Evolutionary conservation across 2,113 vertebrate genomes (phyloP).

Genomic region (Syngnathus typhle): DNA sequence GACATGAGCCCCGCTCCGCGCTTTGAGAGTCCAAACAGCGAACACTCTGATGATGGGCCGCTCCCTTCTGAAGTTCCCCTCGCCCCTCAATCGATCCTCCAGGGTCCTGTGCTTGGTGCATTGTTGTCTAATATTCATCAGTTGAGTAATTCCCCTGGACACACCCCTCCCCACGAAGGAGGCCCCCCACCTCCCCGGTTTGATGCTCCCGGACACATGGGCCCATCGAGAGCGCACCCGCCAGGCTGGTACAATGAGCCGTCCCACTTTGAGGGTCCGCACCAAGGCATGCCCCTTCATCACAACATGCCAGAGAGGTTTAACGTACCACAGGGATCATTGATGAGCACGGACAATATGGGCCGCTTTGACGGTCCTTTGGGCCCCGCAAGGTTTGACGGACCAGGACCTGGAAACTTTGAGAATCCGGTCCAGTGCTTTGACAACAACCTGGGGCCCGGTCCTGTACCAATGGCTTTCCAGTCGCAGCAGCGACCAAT

Average conservation of each 20-base stretch:
- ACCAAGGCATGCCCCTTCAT: conserved; percentile 30
- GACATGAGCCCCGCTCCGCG: conserved; percentile 62
- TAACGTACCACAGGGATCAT: conserved; percentile 69
- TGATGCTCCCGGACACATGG: conserved; percentile 42
- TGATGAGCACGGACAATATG: conserved; percentile 56
- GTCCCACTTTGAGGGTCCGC: conserved; percentile 46
- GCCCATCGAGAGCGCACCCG: conserved; percentile 40
- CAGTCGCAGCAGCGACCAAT: conserved; percentile 41
- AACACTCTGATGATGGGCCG: conserved; percentile 63
- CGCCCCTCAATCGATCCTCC: conserved; percentile 35
- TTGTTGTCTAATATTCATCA: conserved; percentile 17
- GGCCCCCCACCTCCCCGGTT: conserved; percentile 52
- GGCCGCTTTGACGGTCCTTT: conserved; percentile 65
- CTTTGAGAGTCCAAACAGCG: conserved; percentile 73
- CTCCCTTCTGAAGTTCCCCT: conserved; percentile 30
- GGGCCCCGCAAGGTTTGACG: conserved; percentile 68
- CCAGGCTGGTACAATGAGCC: conserved; percentile 72
- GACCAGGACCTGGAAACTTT: conserved; percentile 51
- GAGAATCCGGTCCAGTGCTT: conserved; percentile 66
- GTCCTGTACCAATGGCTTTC: conserved; percentile 45
- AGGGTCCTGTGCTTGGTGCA: not conserved
- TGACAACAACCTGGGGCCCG: conserved; percentile 33
- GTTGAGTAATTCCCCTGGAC: conserved; percentile 58
- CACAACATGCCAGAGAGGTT: conserved; percentile 63
- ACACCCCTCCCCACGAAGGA: conserved; percentile 61